Base-by-base conservation (phyloP, 1,140 invertebrate genomes). In the Bicyclus anynana region DNA sequence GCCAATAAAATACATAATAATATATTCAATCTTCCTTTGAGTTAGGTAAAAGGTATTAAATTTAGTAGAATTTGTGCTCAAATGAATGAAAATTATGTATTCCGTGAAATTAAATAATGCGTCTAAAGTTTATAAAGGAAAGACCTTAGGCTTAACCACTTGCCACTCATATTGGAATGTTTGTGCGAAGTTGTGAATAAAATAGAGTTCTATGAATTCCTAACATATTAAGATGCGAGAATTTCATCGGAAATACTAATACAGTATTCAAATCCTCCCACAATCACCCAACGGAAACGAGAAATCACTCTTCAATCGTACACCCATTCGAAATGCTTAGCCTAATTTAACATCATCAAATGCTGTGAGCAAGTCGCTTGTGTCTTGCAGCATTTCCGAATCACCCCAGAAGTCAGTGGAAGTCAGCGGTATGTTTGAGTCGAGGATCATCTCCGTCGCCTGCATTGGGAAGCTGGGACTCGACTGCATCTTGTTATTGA, bases 331-430 rank as follows among this genome's bases (percentile, higher is more conserved):
- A 50, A 47, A 35, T 20, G 40, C 49, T 59, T 74, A 69, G 13
- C 51, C 58, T 67, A 74, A 54, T 67, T 84, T 85, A 18, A 87
- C 82, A 53, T 85, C 84, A 52, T 84, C 82, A 42, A 87, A 84
- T 17, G 82, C 80, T 0, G 72, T 76, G 17, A 87, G 69, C 37
- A 84, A 51, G n/a, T 85, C 84, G 65, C 62, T 82, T 0, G 78
- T 72, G 33, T 69, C 70, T 44, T 83, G 80, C 44, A 87, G 53
- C 48, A 87, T 73, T 9, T 86, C 84, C 1, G 83, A 37, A 13
- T 86, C 83, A 21, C 63, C 29, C 84, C 84, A 87, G 54, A 82
- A 86, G 65, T 86, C 84, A 0, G 67, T 60, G 3, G 77, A 62
- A 5, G 70, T 50, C 16, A 84, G 52, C 1, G 69, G 47, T 53